phyloP scores from a whole-genome alignment of 92 coral and sea anemone genomes.

The Isaurus tuberculatus region DNA sequence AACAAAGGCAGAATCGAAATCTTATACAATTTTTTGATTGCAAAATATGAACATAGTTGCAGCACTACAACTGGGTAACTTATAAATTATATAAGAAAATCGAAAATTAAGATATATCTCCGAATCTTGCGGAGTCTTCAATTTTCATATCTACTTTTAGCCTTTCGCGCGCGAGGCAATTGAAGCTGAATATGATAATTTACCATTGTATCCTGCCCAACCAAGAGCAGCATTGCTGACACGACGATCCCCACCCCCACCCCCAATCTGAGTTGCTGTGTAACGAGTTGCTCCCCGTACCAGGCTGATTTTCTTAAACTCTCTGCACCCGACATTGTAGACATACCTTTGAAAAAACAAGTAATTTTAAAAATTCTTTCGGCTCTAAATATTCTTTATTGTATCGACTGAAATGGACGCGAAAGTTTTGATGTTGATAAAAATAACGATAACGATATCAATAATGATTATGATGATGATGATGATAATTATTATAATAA shows the following conservation, averaged over 20 bases:
- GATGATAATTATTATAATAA: no score
- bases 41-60: no score
- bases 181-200: neutral
- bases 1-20: no score
- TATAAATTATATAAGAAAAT: no score
- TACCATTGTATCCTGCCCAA: conserved; percentile 70
- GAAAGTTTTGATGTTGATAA: neutral
- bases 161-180: no score
- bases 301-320: conserved; percentile 37
- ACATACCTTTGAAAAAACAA: conserved; percentile 43
- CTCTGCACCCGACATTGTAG: conserved; percentile 71
- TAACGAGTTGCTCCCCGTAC: conserved; percentile 68
- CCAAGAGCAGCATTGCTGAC: conserved; percentile 57
- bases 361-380: neutral
- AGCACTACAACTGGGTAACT: no score
- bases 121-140: no score
- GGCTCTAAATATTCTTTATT: neutral
- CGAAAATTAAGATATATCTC: no score
- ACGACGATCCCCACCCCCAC: conserved; percentile 68
- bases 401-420: neutral
- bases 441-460: no score
- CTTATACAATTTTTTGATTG: no score
- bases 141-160: no score
- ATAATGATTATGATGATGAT: no score
- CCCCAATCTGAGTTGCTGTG: conserved; percentile 62